Base-by-base conservation (phyloP, 2,797 vertebrate species). In the Anableps anableps region DNA sequence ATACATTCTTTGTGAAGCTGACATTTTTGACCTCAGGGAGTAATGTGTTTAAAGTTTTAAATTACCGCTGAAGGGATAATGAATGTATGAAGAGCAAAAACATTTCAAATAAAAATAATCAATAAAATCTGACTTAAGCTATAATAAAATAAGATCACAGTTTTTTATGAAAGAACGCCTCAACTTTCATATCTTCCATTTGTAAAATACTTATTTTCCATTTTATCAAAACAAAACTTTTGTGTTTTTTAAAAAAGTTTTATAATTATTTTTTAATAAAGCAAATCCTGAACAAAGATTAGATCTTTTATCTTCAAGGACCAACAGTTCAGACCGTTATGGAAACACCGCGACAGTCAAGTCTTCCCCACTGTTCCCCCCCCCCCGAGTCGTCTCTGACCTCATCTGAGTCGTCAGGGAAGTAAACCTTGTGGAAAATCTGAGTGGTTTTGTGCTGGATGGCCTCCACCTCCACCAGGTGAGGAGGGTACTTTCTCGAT, bases 381-480 rank as follows among this genome's bases (percentile, higher is more conserved):
- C n/a, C n/a, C n/a, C 8, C 31, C 3, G 9, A 6, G 17, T 66
- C 0, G 0, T 62, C 38, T 71, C 94, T 94, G 86, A 98, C 98
- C 98, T 99, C 98, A 4, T 99, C 97, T 0, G 98, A 97, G 88
- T 99, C 98, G 8, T 99, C 98, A 0, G 98, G 98, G 85, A 99
- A 99, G 90, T 99, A 99, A 85, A 99, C 98, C 89, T 99, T 99
- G 93, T 99, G 98, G 94, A 99, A 99, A 92, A 99, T 99, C 94
- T 99, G 98, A 0, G 98, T 99, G 0, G 98, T 99, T 87, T 99
- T 99, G 93, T 99, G 98, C 89, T 99, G 98, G 92, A 99, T 99
- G 76, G 98, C 98, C 89, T 99, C 98, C 77, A 99, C 98, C 93
- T 99, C 98, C 81, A 99, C 98, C 85, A 99, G 92, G 86, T 99